A percentile compares a stretch with the other conserved stretches of the same genome.
These are phyloP conservation scores for Chelon auratus DNA, from an alignment of 2,797 vertebrate species.

Conservation along the genomic window DNA sequence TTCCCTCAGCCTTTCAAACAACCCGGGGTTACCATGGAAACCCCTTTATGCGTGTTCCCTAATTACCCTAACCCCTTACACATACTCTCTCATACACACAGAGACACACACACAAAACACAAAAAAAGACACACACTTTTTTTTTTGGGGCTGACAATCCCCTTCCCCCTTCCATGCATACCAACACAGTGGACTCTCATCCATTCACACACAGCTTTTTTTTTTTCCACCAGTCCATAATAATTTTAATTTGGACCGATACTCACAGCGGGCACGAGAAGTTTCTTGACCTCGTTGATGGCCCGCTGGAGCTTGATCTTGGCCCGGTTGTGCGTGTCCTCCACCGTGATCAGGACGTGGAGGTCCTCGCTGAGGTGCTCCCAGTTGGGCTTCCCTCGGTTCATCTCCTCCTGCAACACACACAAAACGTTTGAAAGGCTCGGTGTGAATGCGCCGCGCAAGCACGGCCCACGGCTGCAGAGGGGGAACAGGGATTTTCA, in stretches of 20 bases:
- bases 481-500: conserved; percentile 49
- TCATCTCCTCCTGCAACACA: conserved; percentile 94
- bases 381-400: conserved; percentile 99
- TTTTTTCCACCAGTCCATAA: conserved; percentile 33
- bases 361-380: conserved; percentile 99
- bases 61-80: conserved; percentile 84
- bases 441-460: neutral
- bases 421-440: conserved; percentile 51
- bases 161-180: conserved; percentile 78
- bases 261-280: conserved; percentile 98
- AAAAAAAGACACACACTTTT: conserved; percentile 61
- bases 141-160: conserved; percentile 71
- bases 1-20: conserved; percentile 84
- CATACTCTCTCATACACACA: conserved; percentile 75
- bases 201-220: conserved; percentile 48
- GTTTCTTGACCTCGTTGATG: conserved; percentile 97
- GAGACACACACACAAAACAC: conserved; percentile 55
- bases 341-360: conserved; percentile 98
- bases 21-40: conserved; percentile 81
- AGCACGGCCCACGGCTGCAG: conserved; percentile 5
- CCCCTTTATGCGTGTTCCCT: conserved; percentile 83
- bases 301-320: conserved; percentile 98
- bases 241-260: conserved; percentile 22
- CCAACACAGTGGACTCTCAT: conserved; percentile 74
- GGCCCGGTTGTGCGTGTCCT: conserved; percentile 98